Evolutionary conservation across 2,113 vertebrate species (phyloP).

Genomic region (Nannospalax galili): DNA sequence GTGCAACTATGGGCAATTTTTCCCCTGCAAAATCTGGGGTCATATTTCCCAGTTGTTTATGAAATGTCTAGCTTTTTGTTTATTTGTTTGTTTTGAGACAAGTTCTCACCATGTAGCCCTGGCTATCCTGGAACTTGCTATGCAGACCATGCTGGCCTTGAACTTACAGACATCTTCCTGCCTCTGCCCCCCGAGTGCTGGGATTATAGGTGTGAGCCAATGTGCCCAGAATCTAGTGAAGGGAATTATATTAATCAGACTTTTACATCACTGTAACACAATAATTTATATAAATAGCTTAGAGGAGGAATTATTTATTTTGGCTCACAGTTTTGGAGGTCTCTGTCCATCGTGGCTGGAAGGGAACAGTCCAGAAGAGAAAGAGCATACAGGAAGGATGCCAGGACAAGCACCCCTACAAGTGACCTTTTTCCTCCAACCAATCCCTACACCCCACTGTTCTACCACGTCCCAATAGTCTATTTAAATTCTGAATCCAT

Average conservation of each 20-base stretch:
- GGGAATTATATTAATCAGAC: background rate
- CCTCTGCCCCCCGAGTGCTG: no score
- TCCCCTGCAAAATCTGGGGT: background rate
- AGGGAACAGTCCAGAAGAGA: background rate
- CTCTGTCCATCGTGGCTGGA: background rate
- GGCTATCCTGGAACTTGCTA: no score
- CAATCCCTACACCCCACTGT: background rate
- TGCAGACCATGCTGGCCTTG: no score
- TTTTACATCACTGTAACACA: background rate
- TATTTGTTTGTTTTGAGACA: no score
- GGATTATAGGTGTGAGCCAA: no score
- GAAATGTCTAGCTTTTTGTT: background rate
- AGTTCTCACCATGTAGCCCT: no score
- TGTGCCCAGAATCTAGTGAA: background rate
- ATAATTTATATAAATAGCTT: background rate
- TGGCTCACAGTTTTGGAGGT: background rate
- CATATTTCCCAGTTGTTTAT: background rate
- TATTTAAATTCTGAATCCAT: background rate
- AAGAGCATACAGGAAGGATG: background rate
- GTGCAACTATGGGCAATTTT: background rate
- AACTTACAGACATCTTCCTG: no score
- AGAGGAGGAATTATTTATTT: background rate
- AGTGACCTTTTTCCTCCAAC: background rate
- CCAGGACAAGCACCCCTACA: background rate
- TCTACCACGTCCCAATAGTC: background rate